A percentile compares a stretch with the other conserved stretches of the same genome.
Evolutionary conservation across 2,888 invertebrate genomes (phyloP).

Genomic region (Leptinotarsa haldemani): DNA sequence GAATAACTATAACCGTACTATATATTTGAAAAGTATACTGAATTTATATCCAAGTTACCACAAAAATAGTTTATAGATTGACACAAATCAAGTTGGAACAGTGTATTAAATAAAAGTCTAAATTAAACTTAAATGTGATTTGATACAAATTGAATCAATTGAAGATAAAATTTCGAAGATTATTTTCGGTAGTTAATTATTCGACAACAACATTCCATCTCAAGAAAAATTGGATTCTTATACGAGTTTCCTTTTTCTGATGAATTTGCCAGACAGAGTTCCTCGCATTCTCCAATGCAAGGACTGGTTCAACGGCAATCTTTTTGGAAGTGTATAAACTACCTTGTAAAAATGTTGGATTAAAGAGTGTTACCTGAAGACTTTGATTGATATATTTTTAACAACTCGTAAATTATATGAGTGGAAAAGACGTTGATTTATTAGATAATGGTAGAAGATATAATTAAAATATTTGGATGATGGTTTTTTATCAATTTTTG

Average conservation of each 20-base stretch:
- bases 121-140: too few relatives aligned
- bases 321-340: constrained; percentile 23
- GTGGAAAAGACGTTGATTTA: not conserved
- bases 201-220: not conserved
- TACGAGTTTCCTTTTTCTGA: not conserved
- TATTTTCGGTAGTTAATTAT: not conserved
- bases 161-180: too few relatives aligned
- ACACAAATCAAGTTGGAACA: too few relatives aligned
- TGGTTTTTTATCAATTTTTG: too few relatives aligned
- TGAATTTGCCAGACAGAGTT: constrained; percentile 6
- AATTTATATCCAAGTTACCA: too few relatives aligned
- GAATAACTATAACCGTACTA: not conserved
- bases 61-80: too few relatives aligned
- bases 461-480: not conserved
- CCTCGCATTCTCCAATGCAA: constrained; percentile 11
- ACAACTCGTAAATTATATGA: not conserved
- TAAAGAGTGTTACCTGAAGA: constrained; percentile 1
- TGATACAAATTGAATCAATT: not conserved
- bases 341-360: constrained; percentile 19
- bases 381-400: constrained; percentile 16
- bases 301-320: constrained; percentile 10
- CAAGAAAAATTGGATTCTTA: not conserved
- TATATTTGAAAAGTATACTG: too few relatives aligned
- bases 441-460: not conserved
- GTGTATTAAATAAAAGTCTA: too few relatives aligned